Base-by-base conservation (phyloP, 2,888 invertebrate species). In the Embidobia sp. region DNA sequence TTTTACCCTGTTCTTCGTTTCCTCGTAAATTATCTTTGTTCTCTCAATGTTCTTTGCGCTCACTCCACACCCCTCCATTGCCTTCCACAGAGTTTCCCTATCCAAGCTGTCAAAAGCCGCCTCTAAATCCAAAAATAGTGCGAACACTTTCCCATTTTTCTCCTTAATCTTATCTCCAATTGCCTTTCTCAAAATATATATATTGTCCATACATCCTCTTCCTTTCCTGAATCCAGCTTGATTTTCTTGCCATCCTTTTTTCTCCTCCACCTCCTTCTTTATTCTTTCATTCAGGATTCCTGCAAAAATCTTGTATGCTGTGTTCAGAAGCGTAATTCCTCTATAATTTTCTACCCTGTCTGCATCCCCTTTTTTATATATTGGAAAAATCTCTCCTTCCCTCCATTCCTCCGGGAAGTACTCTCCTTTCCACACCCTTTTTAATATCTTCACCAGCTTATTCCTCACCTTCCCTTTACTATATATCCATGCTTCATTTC, bases 261-360 rank as follows among this genome's bases (percentile, higher is more conserved):
- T 18, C 1, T 53, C 10, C 5, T 40, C 40, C n/a, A 40, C 19
- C 2, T 19, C 18, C 8, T 19, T 40, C 3, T 3, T 10, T 18
- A 53, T 18, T 4, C 26, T 53, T 15, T 18, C 53, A 35, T 35
- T 53, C 8, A 35, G 35, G 8, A 33, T 22, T 6, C n/a, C n/a
- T 3, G 26, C 16, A 11, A 40, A 33, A 2, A 37, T 35, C 4
- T 26, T 37, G n/a, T 55, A 33, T 6, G 13, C 35, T 2, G 53
- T 53, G 3, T 15, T 11, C 13, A 15, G 7, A 11, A 33, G 11
- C 1, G 33, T 11, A 11, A 40, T n/a, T n/a, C 19, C 18, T n/a
- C 40, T 40, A 19, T 40, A 40, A 19, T 40, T 40, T 8, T 18
- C 18, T n/a, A 40, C 1, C n/a, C 2, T 19, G 19, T 40, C 19